Evolutionary conservation across 2,113 vertebrate species (phyloP), one percentile per base, ranked within the genome.

Genomic region (Lamprotornis superbus): DNA sequence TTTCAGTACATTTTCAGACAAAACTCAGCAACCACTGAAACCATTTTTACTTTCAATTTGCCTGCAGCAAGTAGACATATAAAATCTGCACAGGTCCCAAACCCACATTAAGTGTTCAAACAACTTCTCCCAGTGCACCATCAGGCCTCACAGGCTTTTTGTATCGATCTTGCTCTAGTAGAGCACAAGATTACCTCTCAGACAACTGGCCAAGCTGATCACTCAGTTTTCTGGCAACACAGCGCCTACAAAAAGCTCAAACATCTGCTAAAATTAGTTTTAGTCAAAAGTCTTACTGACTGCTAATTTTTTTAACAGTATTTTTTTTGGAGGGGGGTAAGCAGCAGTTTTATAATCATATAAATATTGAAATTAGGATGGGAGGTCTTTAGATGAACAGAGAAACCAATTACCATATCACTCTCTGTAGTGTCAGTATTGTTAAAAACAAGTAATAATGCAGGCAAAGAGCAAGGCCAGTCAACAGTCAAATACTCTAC

Each of bases 261-360:
- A 47, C 2, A 33, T 12, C 14, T 35, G 8, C 21, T 53, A 7
- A 37, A 81, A 57, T 35, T 56, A 27, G 5, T 40, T 78, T 76
- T 61, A 65, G 55, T 37, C 35, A 11, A 60, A 70, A 53, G 23
- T 60, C 40, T 31, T 47, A 73, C 7, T 35, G 40, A 65, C 8
- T 37, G 18, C 8, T 63, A 13, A 4, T 25, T 50, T 47, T 40
- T 71, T 40, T 24, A 2, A 22, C 6, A 7, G 2, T 5, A 28
- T 24, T 23, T 12, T 23, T 12, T n/a, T 19, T 3, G 1, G 1
- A 16, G 12, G 7, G 13, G 1, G 1, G 10, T 39, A 28, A 59
- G 13, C 10, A 60, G 22, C 4, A 30, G n/a, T 46, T 79, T 50
- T n/a, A 79, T 56, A 49, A 16, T 31, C 22, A 37, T 20, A 28